Evolutionary conservation across 2,113 vertebrate genomes (phyloP).

Genomic region (Rhipidura dahli): DNA sequence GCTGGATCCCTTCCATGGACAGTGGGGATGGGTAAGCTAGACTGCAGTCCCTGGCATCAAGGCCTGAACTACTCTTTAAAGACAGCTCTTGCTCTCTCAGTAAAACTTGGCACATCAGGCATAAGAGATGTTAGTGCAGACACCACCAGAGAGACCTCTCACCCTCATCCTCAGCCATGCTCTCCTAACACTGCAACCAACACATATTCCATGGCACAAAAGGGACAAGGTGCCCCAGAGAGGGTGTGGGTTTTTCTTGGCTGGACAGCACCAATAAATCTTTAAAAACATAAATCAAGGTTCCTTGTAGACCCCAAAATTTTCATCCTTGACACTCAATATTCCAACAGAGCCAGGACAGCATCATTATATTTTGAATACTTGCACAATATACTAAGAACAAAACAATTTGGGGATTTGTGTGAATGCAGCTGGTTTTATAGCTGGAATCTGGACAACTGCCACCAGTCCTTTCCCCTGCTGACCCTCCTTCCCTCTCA

Average conservation of each 20-base stretch:
- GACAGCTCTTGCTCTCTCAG: neutral
- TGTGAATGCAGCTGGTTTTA: neutral
- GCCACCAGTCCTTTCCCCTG: neutral
- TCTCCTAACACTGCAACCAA: neutral
- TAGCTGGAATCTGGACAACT: neutral
- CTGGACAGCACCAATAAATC: neutral
- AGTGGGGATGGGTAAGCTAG: neutral
- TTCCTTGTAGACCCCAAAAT: neutral
- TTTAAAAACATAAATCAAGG: neutral
- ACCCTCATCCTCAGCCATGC: neutral
- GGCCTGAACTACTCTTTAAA: neutral
- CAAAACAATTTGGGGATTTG: accelerated
- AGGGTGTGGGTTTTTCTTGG: neutral
- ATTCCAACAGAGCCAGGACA: neutral
- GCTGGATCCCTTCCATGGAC: accelerated
- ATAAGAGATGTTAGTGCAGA: accelerated
- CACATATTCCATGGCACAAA: neutral
- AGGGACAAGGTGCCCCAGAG: neutral
- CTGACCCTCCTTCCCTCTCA: neutral
- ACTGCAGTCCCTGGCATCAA: neutral
- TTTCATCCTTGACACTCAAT: neutral
- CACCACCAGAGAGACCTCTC: neutral
- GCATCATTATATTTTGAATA: neutral
- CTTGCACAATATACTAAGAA: neutral
- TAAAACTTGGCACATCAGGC: accelerated